phyloP scores from a whole-genome alignment of 1,140 invertebrate genomes.

The Helicoverpa armigera region DNA sequence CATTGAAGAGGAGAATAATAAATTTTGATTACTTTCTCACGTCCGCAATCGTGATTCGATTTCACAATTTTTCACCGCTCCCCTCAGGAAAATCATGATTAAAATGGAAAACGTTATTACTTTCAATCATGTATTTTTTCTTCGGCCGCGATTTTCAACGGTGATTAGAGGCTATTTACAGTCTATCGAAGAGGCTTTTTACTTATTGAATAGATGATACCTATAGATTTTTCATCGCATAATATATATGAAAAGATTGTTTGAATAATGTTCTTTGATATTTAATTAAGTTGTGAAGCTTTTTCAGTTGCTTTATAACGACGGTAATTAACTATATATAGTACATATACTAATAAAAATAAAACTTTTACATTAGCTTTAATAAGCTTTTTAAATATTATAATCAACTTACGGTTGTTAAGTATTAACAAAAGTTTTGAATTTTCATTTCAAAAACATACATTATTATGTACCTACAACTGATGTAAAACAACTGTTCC shows the following conservation, averaged over 20 bases:
- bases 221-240: constrained; percentile 29
- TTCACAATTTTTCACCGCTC: constrained; percentile 75
- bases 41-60: constrained; percentile 82
- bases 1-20: constrained; percentile 81
- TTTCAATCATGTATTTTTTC: constrained; percentile 54
- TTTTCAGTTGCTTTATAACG: neutral
- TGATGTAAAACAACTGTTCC: constrained; percentile 65
- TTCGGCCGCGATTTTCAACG: constrained; percentile 52
- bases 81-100: constrained; percentile 71
- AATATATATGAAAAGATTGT: constrained; percentile 8
- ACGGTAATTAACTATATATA: too few species aligned
- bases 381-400: too few species aligned
- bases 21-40: constrained; percentile 84
- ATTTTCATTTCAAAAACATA: neutral
- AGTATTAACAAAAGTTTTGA: neutral
- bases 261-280: neutral
- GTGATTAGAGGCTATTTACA: constrained; percentile 43
- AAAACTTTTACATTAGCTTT: too few species aligned
- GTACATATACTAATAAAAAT: too few species aligned
- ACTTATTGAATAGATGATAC: constrained; percentile 46
- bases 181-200: constrained; percentile 35
- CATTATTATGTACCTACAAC: constrained; percentile 44
- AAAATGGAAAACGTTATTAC: constrained; percentile 71
- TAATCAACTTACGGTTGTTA: too few species aligned
- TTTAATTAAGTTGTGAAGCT: neutral